These are phyloP conservation scores for Platynereis dumerilii DNA, from an alignment of 2,888 invertebrate genomes.

Conservation along the genomic window DNA sequence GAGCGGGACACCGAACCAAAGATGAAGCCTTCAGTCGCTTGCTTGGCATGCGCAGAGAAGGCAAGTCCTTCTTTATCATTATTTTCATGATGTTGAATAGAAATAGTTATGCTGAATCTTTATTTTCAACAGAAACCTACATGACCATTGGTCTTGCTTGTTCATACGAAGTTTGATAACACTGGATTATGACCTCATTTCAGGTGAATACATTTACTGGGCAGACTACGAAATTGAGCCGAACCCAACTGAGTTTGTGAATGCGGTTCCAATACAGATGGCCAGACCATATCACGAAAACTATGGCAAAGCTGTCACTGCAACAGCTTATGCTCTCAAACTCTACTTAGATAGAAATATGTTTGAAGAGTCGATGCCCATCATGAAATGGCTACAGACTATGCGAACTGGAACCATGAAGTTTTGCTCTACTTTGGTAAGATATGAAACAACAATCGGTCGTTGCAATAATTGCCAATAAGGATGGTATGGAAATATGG, in stretches of 20 bases:
- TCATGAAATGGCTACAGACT: conserved; percentile 60
- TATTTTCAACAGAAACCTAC: too few relatives aligned
- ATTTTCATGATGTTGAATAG: too few relatives aligned
- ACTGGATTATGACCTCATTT: too few relatives aligned
- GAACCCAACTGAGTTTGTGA: conserved; percentile 54
- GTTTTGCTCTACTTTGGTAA: conserved; percentile 57
- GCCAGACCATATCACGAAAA: conserved; percentile 71
- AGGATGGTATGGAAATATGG: too few relatives aligned
- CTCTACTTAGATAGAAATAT: conserved; percentile 69
- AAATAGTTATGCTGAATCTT: too few relatives aligned
- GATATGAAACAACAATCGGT: neutral
- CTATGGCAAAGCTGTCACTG: conserved; percentile 77
- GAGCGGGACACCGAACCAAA: conserved; percentile 26
- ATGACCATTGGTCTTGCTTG: too few relatives aligned
- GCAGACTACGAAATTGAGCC: conserved; percentile 48
- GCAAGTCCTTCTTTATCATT: conserved; percentile 21
- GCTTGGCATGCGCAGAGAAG: conserved; percentile 25
- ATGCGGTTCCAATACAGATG: conserved; percentile 75
- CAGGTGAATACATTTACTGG: conserved; percentile 52
- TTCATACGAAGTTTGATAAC: too few relatives aligned
- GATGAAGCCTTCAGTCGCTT: conserved; percentile 35
- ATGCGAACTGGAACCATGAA: conserved; percentile 59
- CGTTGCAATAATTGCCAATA: neutral
- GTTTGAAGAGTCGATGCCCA: conserved; percentile 39
- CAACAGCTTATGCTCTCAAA: conserved; percentile 89